Evolutionary conservation across 2,113 vertebrate genomes (phyloP).

Genomic region (Triplophysa dalaica): DNA sequence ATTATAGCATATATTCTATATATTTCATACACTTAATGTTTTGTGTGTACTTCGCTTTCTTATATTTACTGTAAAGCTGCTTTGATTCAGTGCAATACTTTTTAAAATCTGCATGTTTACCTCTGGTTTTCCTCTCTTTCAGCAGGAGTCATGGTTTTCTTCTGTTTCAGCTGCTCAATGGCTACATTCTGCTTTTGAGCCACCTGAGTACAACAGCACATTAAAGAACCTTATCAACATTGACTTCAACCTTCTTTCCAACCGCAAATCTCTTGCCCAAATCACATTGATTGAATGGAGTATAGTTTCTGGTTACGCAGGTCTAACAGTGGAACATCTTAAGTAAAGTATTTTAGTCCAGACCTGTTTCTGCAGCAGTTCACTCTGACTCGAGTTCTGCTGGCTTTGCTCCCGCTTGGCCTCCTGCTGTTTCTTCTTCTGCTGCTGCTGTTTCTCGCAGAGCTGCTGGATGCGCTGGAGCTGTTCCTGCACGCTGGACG

Average conservation of each 20-base stretch:
- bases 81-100: too few relatives aligned
- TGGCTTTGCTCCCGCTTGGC: constrained; percentile 85
- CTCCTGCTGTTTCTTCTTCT: constrained; percentile 84
- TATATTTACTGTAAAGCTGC: too few relatives aligned
- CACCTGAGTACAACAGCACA: constrained; percentile 68
- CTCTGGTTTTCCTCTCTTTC: constrained; percentile 89
- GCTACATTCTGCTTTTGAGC: constrained; percentile 88
- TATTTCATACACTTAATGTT: too few relatives aligned
- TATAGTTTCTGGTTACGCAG: neutral
- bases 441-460: constrained; percentile 81
- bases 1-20: too few relatives aligned
- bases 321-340: neutral
- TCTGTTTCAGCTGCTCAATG: constrained; percentile 93
- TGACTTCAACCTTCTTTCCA: neutral
- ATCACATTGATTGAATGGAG: neutral
- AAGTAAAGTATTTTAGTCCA: constrained; percentile 27
- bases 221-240: neutral
- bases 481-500: constrained; percentile 90
- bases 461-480: constrained; percentile 91
- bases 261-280: neutral
- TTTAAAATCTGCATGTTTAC: constrained; percentile 55
- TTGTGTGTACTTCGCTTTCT: too few relatives aligned
- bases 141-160: constrained; percentile 87
- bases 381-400: constrained; percentile 82
- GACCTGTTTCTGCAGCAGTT: constrained; percentile 94